phyloP scores from a whole-genome alignment of 2,113 vertebrate genomes.

The Zapornia atra region DNA sequence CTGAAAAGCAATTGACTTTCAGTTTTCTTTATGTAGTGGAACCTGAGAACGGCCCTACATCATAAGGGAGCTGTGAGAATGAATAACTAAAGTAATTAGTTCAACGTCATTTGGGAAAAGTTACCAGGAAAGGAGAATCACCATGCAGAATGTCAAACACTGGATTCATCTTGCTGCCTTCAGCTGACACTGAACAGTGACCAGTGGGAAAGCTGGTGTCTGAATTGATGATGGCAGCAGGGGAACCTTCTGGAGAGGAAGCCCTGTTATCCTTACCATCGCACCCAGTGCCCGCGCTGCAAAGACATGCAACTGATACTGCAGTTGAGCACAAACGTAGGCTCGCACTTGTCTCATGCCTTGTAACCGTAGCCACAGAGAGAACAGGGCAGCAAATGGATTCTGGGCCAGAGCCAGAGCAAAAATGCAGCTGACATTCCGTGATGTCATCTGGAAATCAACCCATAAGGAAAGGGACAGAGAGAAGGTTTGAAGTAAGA shows the following conservation, averaged over 20 bases:
- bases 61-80: not conserved
- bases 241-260: not conserved
- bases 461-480: not conserved
- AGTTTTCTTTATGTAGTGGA: not conserved
- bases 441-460: not conserved
- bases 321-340: not conserved
- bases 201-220: not conserved
- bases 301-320: not conserved
- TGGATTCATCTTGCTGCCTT: not conserved
- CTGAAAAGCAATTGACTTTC: not conserved
- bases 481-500: not conserved
- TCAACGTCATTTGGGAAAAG: not conserved
- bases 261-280: not conserved
- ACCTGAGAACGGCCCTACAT: not conserved
- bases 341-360: not conserved
- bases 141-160: not conserved
- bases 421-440: not conserved
- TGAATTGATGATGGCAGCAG: not conserved
- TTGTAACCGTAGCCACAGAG: not conserved
- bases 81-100: slow-evolving; percentile 11
- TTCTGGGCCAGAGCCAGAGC: not conserved
- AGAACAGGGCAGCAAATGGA: not conserved
- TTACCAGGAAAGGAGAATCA: not conserved
- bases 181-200: not conserved
- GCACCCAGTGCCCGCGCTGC: not conserved